phyloP scores from a whole-genome alignment of 2,888 invertebrate species.

The Mythimna impura region DNA sequence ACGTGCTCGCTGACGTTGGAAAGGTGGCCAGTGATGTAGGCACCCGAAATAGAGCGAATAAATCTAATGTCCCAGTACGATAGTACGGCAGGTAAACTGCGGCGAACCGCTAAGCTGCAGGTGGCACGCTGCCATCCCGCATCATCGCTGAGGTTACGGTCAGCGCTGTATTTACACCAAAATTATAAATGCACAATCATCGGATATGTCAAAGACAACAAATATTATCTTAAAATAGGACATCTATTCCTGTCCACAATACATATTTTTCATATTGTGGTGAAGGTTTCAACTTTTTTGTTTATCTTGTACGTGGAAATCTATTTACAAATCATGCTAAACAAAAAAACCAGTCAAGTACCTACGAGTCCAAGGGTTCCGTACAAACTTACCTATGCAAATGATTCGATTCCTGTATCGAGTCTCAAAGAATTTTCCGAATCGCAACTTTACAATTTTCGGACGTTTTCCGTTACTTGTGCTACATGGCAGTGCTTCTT shows the following conservation, averaged over 20 bases:
- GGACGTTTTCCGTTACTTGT: too few species aligned
- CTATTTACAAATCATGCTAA: constrained; percentile 9
- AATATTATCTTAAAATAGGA: constrained; percentile 1
- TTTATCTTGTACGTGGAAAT: background rate
- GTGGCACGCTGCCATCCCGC: constrained; percentile 74
- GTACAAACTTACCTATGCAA: too few species aligned
- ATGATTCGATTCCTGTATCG: too few species aligned
- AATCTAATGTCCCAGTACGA: constrained; percentile 67
- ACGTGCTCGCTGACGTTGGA: constrained; percentile 80
- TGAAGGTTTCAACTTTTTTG: background rate
- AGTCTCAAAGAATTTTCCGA: too few species aligned
- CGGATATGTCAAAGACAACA: constrained; percentile 18
- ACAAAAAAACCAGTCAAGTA: too few species aligned
- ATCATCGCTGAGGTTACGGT: constrained; percentile 74
- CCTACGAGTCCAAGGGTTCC: too few species aligned
- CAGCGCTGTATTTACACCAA: constrained; percentile 59
- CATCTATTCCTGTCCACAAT: background rate
- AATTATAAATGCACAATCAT: constrained; percentile 28
- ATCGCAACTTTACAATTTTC: too few species aligned
- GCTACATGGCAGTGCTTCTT: too few species aligned
- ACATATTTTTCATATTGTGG: background rate
- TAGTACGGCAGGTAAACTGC: constrained; percentile 81
- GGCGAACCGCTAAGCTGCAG: constrained; percentile 67
- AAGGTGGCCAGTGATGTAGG: constrained; percentile 82
- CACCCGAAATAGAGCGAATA: constrained; percentile 78